A percentile compares a stretch with the other conserved stretches of the same genome.
These are phyloP conservation scores for Hydropsyche tenuis DNA, from an alignment of 1,140 invertebrate genomes.

Conservation along the genomic window DNA sequence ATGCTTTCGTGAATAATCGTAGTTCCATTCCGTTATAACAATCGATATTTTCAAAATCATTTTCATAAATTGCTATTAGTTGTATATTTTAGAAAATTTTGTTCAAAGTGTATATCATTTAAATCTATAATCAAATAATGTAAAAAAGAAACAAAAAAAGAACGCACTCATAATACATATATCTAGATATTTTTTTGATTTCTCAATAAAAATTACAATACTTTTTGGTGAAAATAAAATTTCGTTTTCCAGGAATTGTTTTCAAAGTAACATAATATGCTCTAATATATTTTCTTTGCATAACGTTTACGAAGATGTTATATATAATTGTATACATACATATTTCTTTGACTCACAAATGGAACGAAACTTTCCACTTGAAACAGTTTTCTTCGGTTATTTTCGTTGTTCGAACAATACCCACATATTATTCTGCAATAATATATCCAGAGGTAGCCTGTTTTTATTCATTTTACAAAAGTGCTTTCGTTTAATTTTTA, in stretches of 20 bases:
- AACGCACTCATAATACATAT: too few species aligned
- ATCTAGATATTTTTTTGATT: too few species aligned
- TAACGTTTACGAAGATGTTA: conserved; percentile 4
- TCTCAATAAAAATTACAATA: too few species aligned
- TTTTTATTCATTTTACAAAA: too few species aligned
- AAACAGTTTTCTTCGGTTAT: conserved; percentile 16
- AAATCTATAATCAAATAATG: too few species aligned
- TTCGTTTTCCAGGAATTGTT: conserved; percentile 4
- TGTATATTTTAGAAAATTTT: too few species aligned
- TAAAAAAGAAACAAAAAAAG: too few species aligned
- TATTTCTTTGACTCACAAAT: conserved; percentile 11
- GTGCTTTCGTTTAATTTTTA: too few species aligned
- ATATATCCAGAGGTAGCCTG: too few species aligned
- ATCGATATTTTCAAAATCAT: neutral
- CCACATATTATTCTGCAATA: conserved; percentile 2
- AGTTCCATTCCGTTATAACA: conserved; percentile 1
- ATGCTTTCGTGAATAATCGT: conserved; percentile 27
- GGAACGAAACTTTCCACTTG: conserved; percentile 16
- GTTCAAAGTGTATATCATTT: too few species aligned
- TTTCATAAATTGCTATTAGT: too few species aligned
- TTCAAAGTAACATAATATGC: neutral
- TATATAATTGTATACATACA: too few species aligned
- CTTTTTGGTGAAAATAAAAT: neutral
- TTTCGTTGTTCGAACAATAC: conserved; percentile 11
- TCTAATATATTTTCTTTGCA: neutral